Conservation (phyloP, 2,113 vertebrate species). For the Spilogale gracilis region DNA sequence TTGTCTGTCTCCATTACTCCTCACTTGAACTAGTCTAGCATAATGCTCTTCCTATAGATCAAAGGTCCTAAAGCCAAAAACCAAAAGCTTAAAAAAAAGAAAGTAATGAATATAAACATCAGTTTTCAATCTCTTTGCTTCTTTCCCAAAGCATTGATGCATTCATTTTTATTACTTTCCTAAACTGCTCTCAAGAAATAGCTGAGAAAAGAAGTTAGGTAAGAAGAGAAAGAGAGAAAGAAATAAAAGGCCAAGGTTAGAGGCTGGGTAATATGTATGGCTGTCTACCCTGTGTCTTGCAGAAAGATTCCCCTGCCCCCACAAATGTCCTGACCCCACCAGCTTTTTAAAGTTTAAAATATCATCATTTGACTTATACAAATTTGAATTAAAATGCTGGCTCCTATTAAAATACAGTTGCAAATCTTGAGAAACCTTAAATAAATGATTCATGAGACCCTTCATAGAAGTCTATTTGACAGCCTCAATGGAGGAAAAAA, state of each 20-base stretch:
- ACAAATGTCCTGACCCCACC: not conserved
- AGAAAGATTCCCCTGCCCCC: not conserved
- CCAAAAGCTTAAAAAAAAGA: slow-evolving; percentile 29
- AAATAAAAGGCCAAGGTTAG: not conserved
- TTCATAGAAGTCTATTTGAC: slow-evolving; percentile 34
- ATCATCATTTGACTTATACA: not conserved
- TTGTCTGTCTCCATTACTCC: not conserved
- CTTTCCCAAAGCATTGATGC: slow-evolving; percentile 38
- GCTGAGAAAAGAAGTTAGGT: not conserved
- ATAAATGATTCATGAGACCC: not conserved
- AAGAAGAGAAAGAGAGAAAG: not conserved
- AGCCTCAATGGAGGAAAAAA: not conserved
- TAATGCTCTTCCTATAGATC: not conserved
- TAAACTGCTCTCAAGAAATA: slow-evolving; percentile 54
- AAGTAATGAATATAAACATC: slow-evolving; percentile 62
- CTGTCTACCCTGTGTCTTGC: not conserved
- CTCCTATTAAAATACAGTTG: slow-evolving; percentile 47
- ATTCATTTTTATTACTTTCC: slow-evolving; percentile 67
- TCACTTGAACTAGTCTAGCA: not conserved
- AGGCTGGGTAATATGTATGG: not conserved
- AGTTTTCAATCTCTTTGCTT: slow-evolving; percentile 30
- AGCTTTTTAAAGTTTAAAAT: slow-evolving; percentile 26
- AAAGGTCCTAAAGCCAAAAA: slow-evolving; percentile 16
- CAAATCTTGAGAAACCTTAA: slow-evolving; percentile 25
- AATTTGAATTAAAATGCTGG: slow-evolving; percentile 35